Conservation (phyloP, 2,113 vertebrate species). For the Ictalurus furcatus region DNA sequence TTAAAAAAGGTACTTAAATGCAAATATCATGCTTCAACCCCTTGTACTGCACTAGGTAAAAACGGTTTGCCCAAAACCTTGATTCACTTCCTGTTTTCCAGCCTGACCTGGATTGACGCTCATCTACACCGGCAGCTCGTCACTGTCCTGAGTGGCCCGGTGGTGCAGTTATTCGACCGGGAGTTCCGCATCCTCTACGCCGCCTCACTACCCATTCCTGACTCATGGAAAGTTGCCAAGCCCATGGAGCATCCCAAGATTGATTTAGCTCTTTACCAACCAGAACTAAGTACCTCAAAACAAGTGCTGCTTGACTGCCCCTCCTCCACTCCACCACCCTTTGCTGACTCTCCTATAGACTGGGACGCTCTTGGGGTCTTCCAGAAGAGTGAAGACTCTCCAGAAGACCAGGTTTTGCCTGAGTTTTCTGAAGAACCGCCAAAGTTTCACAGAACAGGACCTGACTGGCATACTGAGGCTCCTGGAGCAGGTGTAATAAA, state of each 20-base stretch:
- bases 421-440: slow-evolving; percentile 35
- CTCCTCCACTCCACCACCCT: slow-evolving; percentile 60
- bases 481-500: background rate
- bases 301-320: slow-evolving; percentile 34
- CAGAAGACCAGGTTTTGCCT: slow-evolving; percentile 18
- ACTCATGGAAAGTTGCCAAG: slow-evolving; percentile 35
- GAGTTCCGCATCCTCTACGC: slow-evolving; percentile 79
- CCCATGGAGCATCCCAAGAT: background rate
- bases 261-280: background rate
- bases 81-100: slow-evolving; percentile 54
- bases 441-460: slow-evolving; percentile 6
- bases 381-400: slow-evolving; percentile 17
- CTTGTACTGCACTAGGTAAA: background rate
- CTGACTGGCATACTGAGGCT: background rate
- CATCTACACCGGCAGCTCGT: slow-evolving; percentile 78
- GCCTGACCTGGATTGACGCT: slow-evolving; percentile 75
- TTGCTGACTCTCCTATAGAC: slow-evolving; percentile 59
- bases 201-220: slow-evolving; percentile 63
- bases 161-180: slow-evolving; percentile 69
- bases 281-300: slow-evolving; percentile 35
- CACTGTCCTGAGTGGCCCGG: slow-evolving; percentile 66
- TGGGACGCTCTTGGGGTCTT: slow-evolving; percentile 74
- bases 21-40: background rate
- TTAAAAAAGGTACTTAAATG: background rate
- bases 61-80: slow-evolving; percentile 3